These are phyloP conservation scores for Gallinago paraguaiae DNA, from an alignment of 2,113 vertebrate species.

Conservation along the genomic window DNA sequence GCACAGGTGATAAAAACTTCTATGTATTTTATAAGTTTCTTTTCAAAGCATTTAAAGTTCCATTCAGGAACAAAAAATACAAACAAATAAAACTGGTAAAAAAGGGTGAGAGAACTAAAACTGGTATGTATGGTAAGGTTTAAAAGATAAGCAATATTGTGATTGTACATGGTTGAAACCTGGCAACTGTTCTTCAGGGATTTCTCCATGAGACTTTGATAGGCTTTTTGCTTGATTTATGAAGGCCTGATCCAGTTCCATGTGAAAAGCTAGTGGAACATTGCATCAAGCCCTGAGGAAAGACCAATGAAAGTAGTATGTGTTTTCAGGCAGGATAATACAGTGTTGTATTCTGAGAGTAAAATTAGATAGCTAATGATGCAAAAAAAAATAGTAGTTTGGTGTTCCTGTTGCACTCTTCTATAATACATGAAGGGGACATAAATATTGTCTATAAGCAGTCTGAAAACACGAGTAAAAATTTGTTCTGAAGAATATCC, in stretches of 20 bases:
- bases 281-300: neutral
- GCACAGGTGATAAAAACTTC: neutral
- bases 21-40: neutral
- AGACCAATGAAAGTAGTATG: neutral
- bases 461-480: neutral
- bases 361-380: neutral
- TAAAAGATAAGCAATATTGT: neutral
- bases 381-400: neutral
- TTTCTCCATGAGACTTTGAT: neutral
- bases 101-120: neutral
- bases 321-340: neutral
- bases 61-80: neutral
- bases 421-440: neutral
- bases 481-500: neutral
- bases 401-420: neutral
- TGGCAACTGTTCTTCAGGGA: neutral
- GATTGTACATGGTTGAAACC: neutral
- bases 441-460: neutral
- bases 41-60: neutral
- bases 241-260: neutral
- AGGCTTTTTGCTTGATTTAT: neutral
- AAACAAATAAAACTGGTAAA: neutral
- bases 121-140: neutral
- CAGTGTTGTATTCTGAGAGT: neutral
- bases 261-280: neutral